phyloP scores from a whole-genome alignment of 2,113 vertebrate species.

The Corynorhinus townsendii region DNA sequence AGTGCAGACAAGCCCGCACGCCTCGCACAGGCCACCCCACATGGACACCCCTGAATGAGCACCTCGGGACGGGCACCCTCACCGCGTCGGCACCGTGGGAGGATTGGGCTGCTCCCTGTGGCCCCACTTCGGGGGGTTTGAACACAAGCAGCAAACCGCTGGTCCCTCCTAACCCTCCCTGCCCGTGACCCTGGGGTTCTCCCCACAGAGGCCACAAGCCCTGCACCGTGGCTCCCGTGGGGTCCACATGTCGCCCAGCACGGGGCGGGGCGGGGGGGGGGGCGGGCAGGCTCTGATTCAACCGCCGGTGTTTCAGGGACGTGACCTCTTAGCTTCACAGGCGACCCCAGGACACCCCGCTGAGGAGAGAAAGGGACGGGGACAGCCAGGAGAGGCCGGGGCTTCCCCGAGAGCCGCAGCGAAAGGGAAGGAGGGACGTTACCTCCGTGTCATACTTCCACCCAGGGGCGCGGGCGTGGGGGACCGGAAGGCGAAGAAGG shows the following conservation, averaged over 20 bases:
- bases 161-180: not conserved
- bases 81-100: rapidly evolving
- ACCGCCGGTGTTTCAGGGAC: not conserved
- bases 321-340: not conserved
- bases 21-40: rapidly evolving
- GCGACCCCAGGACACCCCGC: not conserved
- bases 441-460: rapidly evolving
- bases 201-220: not conserved
- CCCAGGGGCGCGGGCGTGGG: not conserved
- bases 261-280: not conserved
- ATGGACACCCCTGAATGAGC: not conserved
- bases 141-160: rapidly evolving
- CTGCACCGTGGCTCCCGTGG: not conserved
- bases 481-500: not conserved
- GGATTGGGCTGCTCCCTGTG: not conserved
- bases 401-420: not conserved
- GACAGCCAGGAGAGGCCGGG: not conserved
- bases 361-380: not conserved
- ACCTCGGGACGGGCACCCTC: not conserved
- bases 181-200: not conserved
- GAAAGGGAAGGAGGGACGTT: rapidly evolving
- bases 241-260: not conserved
- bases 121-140: too few species aligned
- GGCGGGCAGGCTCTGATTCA: not conserved
- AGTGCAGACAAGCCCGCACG: not conserved